Evolutionary conservation across 2,888 invertebrate genomes (phyloP).

Genomic region (Lapara coniferarum): DNA sequence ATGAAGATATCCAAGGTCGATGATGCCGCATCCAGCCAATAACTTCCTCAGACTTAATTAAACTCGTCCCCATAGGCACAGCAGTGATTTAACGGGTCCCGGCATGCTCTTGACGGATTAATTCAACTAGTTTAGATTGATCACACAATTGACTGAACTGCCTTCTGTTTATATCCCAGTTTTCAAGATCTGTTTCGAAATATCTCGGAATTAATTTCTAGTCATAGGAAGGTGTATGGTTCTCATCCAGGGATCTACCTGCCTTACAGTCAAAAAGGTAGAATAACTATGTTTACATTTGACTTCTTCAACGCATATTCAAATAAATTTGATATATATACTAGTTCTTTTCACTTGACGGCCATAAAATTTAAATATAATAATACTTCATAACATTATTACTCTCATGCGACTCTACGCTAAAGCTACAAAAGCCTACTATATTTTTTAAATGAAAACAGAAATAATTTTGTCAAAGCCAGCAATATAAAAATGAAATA

Average conservation of each 20-base stretch:
- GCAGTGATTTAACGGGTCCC: constrained; percentile 56
- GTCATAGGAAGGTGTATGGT: too few relatives aligned
- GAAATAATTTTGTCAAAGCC: not conserved
- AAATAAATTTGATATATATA: too few relatives aligned
- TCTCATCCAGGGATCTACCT: too few relatives aligned
- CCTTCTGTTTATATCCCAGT: not conserved
- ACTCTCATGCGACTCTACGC: too few relatives aligned
- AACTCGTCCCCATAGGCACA: constrained; percentile 61
- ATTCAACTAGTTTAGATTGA: constrained; percentile 24
- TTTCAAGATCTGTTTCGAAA: not conserved
- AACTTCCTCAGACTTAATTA: constrained; percentile 47
- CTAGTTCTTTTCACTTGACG: too few relatives aligned
- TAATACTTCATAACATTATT: too few relatives aligned
- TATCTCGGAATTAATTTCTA: too few relatives aligned
- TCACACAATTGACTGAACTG: constrained; percentile 19
- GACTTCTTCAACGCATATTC: too few relatives aligned
- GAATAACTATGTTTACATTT: too few relatives aligned
- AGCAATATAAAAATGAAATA: constrained; percentile 2
- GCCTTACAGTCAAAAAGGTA: too few relatives aligned
- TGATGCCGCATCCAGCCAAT: constrained; percentile 26
- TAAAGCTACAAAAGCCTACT: not conserved
- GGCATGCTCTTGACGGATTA: constrained; percentile 13
- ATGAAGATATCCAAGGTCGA: constrained; percentile 44
- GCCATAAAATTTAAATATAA: too few relatives aligned
- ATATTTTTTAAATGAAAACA: not conserved